These are phyloP conservation scores for Ptychodera flava DNA, from an alignment of 35 echinoderm and acorn worm species.

Conservation along the genomic window DNA sequence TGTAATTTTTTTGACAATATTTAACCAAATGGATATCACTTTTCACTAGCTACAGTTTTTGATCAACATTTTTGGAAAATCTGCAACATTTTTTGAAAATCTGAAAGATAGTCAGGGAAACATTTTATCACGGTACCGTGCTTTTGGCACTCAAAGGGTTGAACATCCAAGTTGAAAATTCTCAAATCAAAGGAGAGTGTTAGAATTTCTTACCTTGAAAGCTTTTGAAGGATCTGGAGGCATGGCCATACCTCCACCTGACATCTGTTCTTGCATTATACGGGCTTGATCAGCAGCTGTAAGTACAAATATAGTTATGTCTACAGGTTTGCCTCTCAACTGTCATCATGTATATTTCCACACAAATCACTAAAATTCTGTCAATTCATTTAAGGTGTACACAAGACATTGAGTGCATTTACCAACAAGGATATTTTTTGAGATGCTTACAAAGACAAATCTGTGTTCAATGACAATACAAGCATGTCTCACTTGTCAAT, in stretches of 20 bases:
- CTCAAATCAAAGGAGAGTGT: no score
- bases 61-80: no score
- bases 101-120: no score
- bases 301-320: no score
- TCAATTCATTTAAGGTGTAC: not conserved
- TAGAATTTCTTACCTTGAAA: constrained; percentile 94
- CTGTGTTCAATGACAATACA: not conserved
- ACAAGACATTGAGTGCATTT: not conserved
- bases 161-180: no score
- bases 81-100: no score
- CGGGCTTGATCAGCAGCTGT: constrained; percentile 92
- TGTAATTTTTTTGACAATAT: no score
- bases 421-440: not conserved
- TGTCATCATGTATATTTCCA: not conserved
- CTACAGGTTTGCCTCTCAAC: no score
- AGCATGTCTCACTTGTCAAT: not conserved
- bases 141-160: no score
- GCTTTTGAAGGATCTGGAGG: constrained; percentile 64
- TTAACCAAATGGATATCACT: no score
- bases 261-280: constrained; percentile 98
- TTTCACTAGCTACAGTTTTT: no score
- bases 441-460: not conserved
- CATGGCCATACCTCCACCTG: constrained; percentile 62
- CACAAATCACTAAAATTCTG: not conserved
- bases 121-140: no score